A percentile compares a stretch with the other conserved stretches of the same genome.
phyloP scores from a whole-genome alignment of 2,113 vertebrate species.

The Cricetomys ansorgei region DNA sequence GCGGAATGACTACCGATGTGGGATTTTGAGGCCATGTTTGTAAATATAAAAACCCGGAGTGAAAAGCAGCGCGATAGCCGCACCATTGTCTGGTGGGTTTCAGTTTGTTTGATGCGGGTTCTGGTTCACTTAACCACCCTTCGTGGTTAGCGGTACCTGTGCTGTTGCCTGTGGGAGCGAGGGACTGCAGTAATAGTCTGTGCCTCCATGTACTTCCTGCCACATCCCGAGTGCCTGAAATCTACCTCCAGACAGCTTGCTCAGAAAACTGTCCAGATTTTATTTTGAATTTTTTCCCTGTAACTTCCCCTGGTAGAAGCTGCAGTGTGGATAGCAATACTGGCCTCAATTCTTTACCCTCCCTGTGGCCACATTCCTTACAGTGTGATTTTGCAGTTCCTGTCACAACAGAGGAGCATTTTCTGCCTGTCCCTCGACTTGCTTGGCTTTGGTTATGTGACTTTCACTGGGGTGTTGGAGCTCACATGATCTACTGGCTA shows the following conservation, averaged over 20 bases:
- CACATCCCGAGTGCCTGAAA: background rate
- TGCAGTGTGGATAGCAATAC: background rate
- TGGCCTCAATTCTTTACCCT: background rate
- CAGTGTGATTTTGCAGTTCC: background rate
- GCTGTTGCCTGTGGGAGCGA: background rate
- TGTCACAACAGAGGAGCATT: background rate
- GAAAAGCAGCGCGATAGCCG: background rate
- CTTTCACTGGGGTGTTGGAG: background rate
- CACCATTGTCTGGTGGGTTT: conserved; percentile 1
- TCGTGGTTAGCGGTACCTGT: background rate
- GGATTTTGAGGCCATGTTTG: conserved; percentile 82
- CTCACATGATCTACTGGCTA: background rate
- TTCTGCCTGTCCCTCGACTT: background rate
- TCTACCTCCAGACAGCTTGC: background rate
- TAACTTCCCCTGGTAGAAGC: background rate
- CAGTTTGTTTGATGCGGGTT: background rate
- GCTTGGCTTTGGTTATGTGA: background rate
- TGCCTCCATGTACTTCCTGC: background rate
- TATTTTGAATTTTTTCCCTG: background rate
- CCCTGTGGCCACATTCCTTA: background rate
- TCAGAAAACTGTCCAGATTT: conserved; percentile 19
- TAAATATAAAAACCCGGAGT: conserved; percentile 60
- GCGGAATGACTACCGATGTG: conserved; percentile 81
- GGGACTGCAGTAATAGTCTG: background rate
- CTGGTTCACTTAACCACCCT: background rate